Base-by-base conservation (phyloP, 2,113 vertebrate species). In the Brachyhypopomus gauderio region DNA sequence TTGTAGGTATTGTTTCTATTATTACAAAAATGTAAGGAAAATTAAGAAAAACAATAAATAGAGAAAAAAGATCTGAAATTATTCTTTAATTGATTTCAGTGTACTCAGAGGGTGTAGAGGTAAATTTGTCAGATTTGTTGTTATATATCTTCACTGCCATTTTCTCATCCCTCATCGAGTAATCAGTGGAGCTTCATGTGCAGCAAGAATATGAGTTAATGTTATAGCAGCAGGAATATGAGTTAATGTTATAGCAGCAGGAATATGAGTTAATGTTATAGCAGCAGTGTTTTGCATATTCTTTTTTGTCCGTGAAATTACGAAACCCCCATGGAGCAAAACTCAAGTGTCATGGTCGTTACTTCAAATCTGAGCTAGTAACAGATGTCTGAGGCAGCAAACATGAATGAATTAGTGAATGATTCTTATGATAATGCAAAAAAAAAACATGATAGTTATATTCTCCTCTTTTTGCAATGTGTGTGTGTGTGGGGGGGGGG, bases 131-230 rank as follows among this genome's bases (percentile, higher is more conserved):
- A 66, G 41, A 23, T 20, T 23, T 38, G n/a, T 36, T 27, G 36
- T 78, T 56, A 78, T 67, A 20, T 70, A 22, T 19, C 4, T 14
- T 34, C 6, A 19, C 66, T 69, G 66, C 12, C 45, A 12, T 52
- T n/a, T 56, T 78, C 45, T 36, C 11, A 22, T 69, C n/a, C 76
- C 17, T 48, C 76, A 23, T 36, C 63, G 36, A 69, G 22, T 66
- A 55, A 22, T 77, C 19, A 7, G 48, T 77, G 75, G 70, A 0
- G 19, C 27, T 22, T 6, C 2, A 8, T 12, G 22, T 64, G 25
- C 16, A 27, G 38, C 60, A 34, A 25, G 59, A 56, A 6, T 27
- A 56, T 4, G 27, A 58, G 17, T n/a, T 1, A 17, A 52, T 52
- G 12, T 8, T 52, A 9, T 41, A 52, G 9, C 12, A 52, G 45